Evolutionary conservation across 2,888 invertebrate species (phyloP), one percentile per base, ranked within the genome.

Genomic region (Thumatha senex): DNA sequence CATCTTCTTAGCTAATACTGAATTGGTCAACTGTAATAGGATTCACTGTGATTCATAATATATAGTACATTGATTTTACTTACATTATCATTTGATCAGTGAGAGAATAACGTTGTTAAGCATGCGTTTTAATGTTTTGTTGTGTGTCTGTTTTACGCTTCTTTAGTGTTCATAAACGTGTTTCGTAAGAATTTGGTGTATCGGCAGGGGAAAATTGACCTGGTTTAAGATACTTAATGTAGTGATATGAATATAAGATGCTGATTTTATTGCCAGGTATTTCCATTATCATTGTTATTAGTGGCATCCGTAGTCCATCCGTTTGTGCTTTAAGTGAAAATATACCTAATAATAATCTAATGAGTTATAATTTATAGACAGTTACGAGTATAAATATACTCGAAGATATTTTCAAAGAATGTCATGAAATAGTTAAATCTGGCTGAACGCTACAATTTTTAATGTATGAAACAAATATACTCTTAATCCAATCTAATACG

Each of bases 11-110:
- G 76, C 73, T 72, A 79, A 82, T 72, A 75, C 72, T 70, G 72
- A 72, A 69, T 81, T 82, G 85, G 82, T 82, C 82, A 84, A 78
- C 66, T 71, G 80, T 79, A 84, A 81, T 79, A 80, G 73, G 80
- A 84, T 74, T 61, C 31, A 11, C 48, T 61, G 63, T 86, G 86
- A 86, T 76, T 86, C 86, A 86, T 76, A 61, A 45, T 51, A 55
- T 43, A 52, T 48, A 58, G 56, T 54, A 50, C 51, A 58, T 54
- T 54, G 59, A 70, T 74, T 70, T 76, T 70, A 73, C 61, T 65
- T 75, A 76, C 69, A 67, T 67, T 75, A 69, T 76, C 68, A 61
- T 49, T 61, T 61, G 67, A 70, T 61, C 55, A 18, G 34, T 50
- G 47, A 39, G 51, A 24, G 48, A 52, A 54, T 60, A 58, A 43